Conservation (phyloP, 2,113 vertebrate genomes). For the Nothoprocta pentlandii region DNA sequence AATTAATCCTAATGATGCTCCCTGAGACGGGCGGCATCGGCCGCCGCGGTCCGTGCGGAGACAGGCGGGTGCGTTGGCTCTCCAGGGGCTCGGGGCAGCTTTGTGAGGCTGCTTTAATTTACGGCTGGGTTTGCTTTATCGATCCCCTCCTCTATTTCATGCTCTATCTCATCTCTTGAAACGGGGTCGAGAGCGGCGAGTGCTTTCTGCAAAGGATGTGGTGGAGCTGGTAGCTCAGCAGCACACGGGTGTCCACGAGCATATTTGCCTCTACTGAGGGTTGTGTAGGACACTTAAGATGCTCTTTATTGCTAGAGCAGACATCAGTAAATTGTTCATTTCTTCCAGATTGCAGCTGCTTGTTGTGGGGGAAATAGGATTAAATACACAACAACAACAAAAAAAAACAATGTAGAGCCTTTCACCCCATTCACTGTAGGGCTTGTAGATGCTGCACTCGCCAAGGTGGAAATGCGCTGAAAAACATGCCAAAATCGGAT, state of each 20-base stretch:
- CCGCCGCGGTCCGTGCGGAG: accelerated
- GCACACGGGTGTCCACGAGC: background rate
- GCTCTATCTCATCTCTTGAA: background rate
- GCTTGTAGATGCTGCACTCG: background rate
- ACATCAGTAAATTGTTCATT: background rate
- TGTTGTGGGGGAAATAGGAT: background rate
- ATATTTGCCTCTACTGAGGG: background rate
- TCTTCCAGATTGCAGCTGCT: background rate
- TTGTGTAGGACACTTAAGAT: background rate
- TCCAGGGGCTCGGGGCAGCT: background rate
- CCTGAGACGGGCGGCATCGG: background rate
- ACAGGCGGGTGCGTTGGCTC: background rate
- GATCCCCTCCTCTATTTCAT: background rate
- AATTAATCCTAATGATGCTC: background rate
- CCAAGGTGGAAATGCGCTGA: background rate
- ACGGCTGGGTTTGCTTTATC: background rate
- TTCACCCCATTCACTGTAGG: background rate
- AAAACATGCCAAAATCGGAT: constrained; percentile 4
- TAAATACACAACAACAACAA: background rate
- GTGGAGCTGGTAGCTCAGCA: accelerated
- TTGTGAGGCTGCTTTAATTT: background rate
- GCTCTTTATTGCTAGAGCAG: background rate
- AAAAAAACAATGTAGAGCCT: background rate
- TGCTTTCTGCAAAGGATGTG: background rate
- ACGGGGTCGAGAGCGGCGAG: background rate